Evolutionary conservation across 1,140 invertebrate species (phyloP), one percentile per base, ranked within the genome.

Genomic region (Drosophila varians): DNA sequence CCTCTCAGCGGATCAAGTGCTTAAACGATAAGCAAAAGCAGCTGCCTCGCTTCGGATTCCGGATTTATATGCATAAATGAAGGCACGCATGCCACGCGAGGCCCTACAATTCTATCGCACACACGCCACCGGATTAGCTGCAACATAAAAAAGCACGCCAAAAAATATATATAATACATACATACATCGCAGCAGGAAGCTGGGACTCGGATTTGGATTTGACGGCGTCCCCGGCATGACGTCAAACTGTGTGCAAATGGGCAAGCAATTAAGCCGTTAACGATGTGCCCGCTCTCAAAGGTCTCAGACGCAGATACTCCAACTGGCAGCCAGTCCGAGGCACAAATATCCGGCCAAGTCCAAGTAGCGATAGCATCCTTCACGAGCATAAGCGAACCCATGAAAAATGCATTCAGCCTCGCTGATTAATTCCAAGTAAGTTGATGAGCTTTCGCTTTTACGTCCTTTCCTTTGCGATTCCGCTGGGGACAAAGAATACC

Each of bases 371-470:
- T 73, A 62, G 36, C 61, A 38, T 47, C 57, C 52, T 72, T 57
- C 51, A 53, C 61, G 64, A 47, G 75, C 57, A 71, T 64, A 71
- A 75, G 49, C 47, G 19, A 69, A 72, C 57, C 79, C 54, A 74
- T 79, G 65, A 66, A 74, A 64, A 74, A 78, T 70, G 70, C 80
- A 71, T 79, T 58, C 60, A 72, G 36, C 52, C 61, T 45, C 70
- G 82, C 82, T 87, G 80, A 84, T 84, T 84, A 84, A 84, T 80
- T 86, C 78, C 80, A 80, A 87, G 80, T 84, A 84, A 84, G 80
- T 84, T 80, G 64, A 74, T 66, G 71, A 74, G 62, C 26, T 62
- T 36, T 53, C 16, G 57, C 40, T 58, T 84, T 55, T 55, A 54
- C 40, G 51, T 14, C 51, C 61, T 26, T n/a, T 9, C 12, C 61